These are phyloP conservation scores for Spea bombifrons DNA, from an alignment of 2,113 vertebrate species.

Conservation along the genomic window DNA sequence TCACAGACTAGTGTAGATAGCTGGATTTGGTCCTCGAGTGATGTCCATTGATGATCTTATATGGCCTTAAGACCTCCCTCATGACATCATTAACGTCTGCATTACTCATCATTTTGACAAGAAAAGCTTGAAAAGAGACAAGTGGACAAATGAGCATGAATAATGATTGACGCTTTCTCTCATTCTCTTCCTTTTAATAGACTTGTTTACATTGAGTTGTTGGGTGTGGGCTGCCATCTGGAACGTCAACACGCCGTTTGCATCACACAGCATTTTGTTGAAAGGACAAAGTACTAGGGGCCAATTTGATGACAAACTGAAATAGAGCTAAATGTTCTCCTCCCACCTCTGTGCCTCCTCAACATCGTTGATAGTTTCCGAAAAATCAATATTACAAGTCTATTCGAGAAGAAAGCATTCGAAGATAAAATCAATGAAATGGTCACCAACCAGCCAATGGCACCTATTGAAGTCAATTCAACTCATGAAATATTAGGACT, in stretches of 20 bases:
- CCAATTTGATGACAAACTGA: conserved; percentile 56
- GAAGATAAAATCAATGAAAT: neutral
- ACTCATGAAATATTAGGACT: too few relatives aligned
- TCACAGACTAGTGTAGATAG: too few relatives aligned
- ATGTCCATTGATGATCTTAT: conserved; percentile 13
- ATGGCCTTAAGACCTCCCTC: neutral
- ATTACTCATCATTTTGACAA: conserved; percentile 28
- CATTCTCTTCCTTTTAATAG: conserved; percentile 35
- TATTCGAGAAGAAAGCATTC: neutral
- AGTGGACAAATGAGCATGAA: conserved; percentile 33
- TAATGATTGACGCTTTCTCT: conserved; percentile 38
- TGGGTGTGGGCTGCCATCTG: conserved; percentile 26
- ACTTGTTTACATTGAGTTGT: conserved; percentile 35
- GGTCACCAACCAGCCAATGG: neutral
- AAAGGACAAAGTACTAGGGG: conserved; percentile 45
- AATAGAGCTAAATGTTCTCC: conserved; percentile 61
- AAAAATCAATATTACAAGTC: neutral
- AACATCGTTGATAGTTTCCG: neutral
- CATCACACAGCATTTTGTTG: conserved; percentile 36
- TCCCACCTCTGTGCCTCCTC: conserved; percentile 45
- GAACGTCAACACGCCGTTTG: conserved; percentile 24
- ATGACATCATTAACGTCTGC: conserved; percentile 22
- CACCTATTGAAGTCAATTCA: too few relatives aligned
- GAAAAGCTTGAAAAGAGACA: conserved; percentile 12
- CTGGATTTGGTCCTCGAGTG: neutral